These are phyloP conservation scores for Orius insidiosus DNA, from an alignment of 1,140 invertebrate species.

Conservation along the genomic window DNA sequence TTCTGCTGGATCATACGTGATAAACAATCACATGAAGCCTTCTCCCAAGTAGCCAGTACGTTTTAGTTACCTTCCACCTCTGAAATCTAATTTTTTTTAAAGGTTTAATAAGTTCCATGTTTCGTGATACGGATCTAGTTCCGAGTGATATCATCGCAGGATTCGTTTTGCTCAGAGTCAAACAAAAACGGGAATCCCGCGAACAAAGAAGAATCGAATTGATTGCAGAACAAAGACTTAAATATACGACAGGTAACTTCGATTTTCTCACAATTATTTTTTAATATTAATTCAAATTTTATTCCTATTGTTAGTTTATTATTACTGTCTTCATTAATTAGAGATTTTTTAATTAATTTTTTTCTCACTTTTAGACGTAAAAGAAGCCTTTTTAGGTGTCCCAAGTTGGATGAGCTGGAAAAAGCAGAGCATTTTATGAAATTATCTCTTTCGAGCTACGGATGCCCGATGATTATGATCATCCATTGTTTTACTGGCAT, in stretches of 20 bases:
- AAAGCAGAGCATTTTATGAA: constrained; percentile 57
- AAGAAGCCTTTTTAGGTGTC: constrained; percentile 37
- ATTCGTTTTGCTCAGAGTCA: constrained; percentile 55
- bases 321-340: no score
- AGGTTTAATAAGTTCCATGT: constrained; percentile 54
- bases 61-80: not conserved
- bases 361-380: constrained; percentile 26
- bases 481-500: constrained; percentile 52
- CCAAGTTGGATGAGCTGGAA: constrained; percentile 65
- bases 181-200: constrained; percentile 50
- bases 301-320: no score
- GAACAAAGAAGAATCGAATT: constrained; percentile 49
- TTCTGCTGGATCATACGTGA: constrained; percentile 66
- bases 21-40: constrained; percentile 62
- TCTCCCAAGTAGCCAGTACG: constrained; percentile 64
- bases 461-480: constrained; percentile 77
- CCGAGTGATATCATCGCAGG: constrained; percentile 78
- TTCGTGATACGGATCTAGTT: constrained; percentile 69
- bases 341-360: no score
- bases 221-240: constrained; percentile 42
- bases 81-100: constrained; percentile 22
- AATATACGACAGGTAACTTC: constrained; percentile 39
- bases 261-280: not conserved
- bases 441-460: constrained; percentile 67
- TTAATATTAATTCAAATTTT: no score